Evolutionary conservation across 92 coral and sea anemone genomes (phyloP), one percentile per base, ranked within the genome.

Genomic region (Pocillopora meandrina): DNA sequence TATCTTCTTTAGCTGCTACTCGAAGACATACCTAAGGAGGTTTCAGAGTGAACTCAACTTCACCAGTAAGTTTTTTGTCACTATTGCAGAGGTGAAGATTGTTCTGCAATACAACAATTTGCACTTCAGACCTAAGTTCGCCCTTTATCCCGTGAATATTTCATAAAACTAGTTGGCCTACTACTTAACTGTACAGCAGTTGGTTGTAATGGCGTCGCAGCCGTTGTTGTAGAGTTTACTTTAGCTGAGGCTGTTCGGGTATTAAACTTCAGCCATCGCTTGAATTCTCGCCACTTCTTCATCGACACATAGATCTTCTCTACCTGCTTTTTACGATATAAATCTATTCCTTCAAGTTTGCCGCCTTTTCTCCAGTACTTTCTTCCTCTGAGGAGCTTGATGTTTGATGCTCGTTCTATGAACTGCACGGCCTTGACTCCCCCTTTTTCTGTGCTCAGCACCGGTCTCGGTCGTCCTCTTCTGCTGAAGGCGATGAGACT

Each of bases 381-480:
- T 57, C 85, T 70, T 55, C 93, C 97, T 71, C 82, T 84, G 86
- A 92, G 92, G 10, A 92, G 87, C 70, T 95, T 79, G 56, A 86
- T 68, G 58, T 89, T 83, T 90, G 85, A 77, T 31, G 99, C 95
- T 52, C 99, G 78, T 75, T 89, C 97, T 42, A 97, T 92, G 78
- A 95, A 97, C 82, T 97, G 99, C 73, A 95, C 97, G 4, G 98
- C 92, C 61, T 91, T 97, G 52, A 69, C 58, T 21, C 75, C 82
- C 14, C 91, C 94, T 12, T 85, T 77, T 3, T 66, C 65, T 8
- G 88, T 82, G 61, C 79, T 91, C 76, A 75, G 83, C 1, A 81
- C 93, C 1, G 85, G 88, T 70, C 93, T 82, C 82, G 88, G 93
- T 82, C 60, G 81, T 12, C 99, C 99, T 11, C 81, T 90, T 56